phyloP scores from a whole-genome alignment of 2,888 invertebrate species.

The Ellobium chinense region DNA sequence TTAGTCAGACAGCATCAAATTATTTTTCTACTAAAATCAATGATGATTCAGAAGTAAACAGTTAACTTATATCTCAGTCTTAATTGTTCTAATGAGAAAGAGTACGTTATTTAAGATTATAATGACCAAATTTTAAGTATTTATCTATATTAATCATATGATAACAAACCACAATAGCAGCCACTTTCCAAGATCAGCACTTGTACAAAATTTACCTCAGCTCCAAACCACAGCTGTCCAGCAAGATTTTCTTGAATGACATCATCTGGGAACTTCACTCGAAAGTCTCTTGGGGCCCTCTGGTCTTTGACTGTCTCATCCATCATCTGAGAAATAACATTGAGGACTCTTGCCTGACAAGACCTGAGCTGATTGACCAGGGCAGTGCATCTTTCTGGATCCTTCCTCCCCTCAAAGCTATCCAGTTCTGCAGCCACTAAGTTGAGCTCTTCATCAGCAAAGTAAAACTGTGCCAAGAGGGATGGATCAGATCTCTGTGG shows the following conservation, averaged over 20 bases:
- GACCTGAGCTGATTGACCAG: slow-evolving; percentile 93
- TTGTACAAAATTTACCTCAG: slow-evolving; percentile 85
- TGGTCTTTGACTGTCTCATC: slow-evolving; percentile 92
- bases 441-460: slow-evolving; percentile 97
- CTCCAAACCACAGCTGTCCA: slow-evolving; percentile 99
- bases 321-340: slow-evolving; percentile 96
- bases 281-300: slow-evolving; percentile 94
- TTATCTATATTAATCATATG: no score
- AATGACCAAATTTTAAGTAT: no score
- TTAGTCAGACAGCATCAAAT: no score
- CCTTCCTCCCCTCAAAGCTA: slow-evolving; percentile 99
- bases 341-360: slow-evolving; percentile 89
- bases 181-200: no score
- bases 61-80: no score
- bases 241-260: slow-evolving; percentile 98
- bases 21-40: no score
- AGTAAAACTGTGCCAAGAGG: slow-evolving; percentile 96
- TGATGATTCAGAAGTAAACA: no score
- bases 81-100: no score
- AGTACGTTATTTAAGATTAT: no score
- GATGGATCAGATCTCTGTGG: slow-evolving; percentile 86
- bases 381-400: slow-evolving; percentile 96
- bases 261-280: slow-evolving; percentile 99
- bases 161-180: no score
- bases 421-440: slow-evolving; percentile 97